A percentile compares a stretch with the other conserved stretches of the same genome.
Conservation (phyloP, 2,113 vertebrate genomes). For the Zosterops lateralis region DNA sequence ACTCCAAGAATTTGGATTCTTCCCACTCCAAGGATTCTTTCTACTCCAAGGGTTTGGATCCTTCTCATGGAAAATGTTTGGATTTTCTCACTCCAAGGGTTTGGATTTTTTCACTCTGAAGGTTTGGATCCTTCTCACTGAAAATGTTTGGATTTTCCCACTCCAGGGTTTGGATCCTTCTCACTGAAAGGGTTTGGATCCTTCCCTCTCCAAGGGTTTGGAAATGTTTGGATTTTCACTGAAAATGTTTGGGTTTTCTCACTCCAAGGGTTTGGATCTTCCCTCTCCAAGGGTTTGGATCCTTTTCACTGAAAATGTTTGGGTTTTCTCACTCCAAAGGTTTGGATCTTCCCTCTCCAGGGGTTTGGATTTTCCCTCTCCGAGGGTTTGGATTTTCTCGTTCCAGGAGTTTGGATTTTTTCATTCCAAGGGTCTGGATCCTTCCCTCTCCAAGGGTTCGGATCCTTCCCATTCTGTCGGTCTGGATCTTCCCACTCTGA, state of each 20-base stretch:
- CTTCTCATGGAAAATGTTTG: neutral
- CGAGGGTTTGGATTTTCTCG: neutral
- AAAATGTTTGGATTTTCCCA: neutral
- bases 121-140: too few species aligned
- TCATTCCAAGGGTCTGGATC: too few species aligned
- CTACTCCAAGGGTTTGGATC: neutral
- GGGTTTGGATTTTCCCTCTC: neutral
- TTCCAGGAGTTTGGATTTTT: too few species aligned
- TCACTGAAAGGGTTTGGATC: too few species aligned
- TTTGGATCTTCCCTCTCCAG: too few species aligned
- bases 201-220: too few species aligned
- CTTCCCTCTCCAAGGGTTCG: neutral
- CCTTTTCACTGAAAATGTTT: neutral
- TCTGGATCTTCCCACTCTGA: neutral
- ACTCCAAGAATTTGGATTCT: too few species aligned
- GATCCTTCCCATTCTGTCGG: neutral
- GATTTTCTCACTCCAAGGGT: neutral
- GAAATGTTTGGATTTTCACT: too few species aligned
- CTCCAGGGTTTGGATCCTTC: too few species aligned
- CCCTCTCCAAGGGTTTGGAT: neutral
- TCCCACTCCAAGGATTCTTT: too few species aligned
- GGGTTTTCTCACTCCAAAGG: neutral
- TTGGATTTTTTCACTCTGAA: too few species aligned
- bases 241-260: too few species aligned
- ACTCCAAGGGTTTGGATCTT: neutral